Percentiles rank a stretch among this genome's conserved stretches.
phyloP scores from a whole-genome alignment of 2,113 vertebrate genomes.

The Lagopus muta region DNA sequence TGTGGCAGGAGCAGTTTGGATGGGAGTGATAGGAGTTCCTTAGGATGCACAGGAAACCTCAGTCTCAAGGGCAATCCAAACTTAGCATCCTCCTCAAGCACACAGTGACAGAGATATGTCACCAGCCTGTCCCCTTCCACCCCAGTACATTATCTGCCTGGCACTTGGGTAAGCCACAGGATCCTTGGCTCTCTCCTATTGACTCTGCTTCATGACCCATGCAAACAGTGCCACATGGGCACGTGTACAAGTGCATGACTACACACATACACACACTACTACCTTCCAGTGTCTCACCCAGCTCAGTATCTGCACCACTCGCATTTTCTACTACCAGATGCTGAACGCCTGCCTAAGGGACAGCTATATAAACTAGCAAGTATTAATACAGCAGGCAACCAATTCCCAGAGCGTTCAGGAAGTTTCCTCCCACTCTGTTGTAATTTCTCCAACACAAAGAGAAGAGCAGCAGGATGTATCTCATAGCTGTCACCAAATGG shows the following conservation, averaged over 20 bases:
- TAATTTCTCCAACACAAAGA: background rate
- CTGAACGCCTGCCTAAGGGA: background rate
- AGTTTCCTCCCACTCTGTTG: background rate
- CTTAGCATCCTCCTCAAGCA: background rate
- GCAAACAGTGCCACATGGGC: background rate
- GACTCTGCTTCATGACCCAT: background rate
- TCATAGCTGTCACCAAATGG: background rate
- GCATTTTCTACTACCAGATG: background rate
- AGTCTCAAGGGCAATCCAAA: background rate
- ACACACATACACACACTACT: background rate
- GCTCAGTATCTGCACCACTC: too few species aligned
- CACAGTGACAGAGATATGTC: background rate
- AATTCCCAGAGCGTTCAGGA: background rate
- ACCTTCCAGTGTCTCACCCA: background rate
- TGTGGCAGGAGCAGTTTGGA: too few species aligned
- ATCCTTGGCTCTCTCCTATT: background rate
- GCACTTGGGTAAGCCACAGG: background rate
- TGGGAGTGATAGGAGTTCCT: accelerated
- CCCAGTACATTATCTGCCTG: background rate
- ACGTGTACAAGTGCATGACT: background rate
- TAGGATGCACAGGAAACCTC: background rate
- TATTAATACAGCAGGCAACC: background rate
- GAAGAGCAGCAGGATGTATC: background rate
- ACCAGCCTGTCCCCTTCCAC: background rate
- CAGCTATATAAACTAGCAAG: background rate